phyloP scores from a whole-genome alignment of 2,888 invertebrate genomes.

The Lasius platythorax region DNA sequence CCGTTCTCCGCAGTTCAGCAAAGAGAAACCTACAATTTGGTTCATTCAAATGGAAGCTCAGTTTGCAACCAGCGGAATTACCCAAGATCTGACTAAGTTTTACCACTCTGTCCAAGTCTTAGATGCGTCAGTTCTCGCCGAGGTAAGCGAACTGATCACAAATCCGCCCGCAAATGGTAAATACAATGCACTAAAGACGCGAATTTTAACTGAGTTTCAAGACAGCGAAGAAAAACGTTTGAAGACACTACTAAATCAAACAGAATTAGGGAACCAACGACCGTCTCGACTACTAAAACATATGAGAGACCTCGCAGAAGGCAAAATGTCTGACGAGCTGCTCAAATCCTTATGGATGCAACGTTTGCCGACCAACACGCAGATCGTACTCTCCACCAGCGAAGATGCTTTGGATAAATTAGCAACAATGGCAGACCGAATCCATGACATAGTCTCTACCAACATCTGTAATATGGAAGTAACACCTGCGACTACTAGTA shows the following conservation, averaged over 20 bases:
- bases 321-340: neutral
- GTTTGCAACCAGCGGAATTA: slow-evolving; percentile 10
- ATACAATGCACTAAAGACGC: slow-evolving; percentile 31
- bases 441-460: neutral
- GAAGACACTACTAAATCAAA: slow-evolving; percentile 8
- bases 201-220: slow-evolving; percentile 17
- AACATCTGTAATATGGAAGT: neutral
- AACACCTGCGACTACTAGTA: neutral
- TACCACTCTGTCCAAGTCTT: slow-evolving; percentile 19
- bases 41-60: neutral
- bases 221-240: slow-evolving; percentile 36
- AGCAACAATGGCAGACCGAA: slow-evolving; percentile 29
- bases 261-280: slow-evolving; percentile 29
- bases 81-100: slow-evolving; percentile 39
- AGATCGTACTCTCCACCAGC: neutral
- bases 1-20: neutral
- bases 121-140: slow-evolving; percentile 22
- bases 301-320: slow-evolving; percentile 11
- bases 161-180: slow-evolving; percentile 1
- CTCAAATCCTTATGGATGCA: slow-evolving; percentile 36
- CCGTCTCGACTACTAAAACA: slow-evolving; percentile 40
- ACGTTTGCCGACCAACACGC: neutral
- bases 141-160: slow-evolving; percentile 38
- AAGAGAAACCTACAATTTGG: neutral
- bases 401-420: neutral